Evolutionary conservation across 2,888 invertebrate species (phyloP), one percentile per base, ranked within the genome.

Genomic region (Acheta domesticus): DNA sequence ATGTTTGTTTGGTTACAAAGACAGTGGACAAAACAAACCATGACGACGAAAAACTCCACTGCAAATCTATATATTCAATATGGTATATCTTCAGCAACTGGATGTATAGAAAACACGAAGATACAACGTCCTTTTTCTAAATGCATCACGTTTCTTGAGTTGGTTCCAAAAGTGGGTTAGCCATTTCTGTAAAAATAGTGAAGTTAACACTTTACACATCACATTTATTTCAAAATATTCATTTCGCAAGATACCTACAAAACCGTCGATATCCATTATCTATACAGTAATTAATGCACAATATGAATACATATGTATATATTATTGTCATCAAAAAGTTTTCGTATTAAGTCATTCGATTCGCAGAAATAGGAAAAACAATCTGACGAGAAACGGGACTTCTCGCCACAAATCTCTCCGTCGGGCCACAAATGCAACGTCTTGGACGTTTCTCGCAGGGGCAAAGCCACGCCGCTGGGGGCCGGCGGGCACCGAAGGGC

Each of bases 221-320:
- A 62, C 62, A 62, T 62, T 62, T 62, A 62, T 62, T 62, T 62
- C 14, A 62, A 62, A 62, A 19, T 19, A 19, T 62, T 62, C 62
- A 62, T 62, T 62, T 62, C n/a, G 11, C 62, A 62, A 62, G 62
- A 62, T 62, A 62, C n/a, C 62, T 62, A 76, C 76, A n/a, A 76
- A 76, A 20, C 21, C 20, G 23, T 62, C 20, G 20, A 50, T 48
- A 36, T 48, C 20, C 12, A 48, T 12, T 36, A 77, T 49, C 16
- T 49, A 21, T 49, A 49, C 50, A 36, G n/a, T 50, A 73, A 73
- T 62, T 23, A 19, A 50, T 48, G 76, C 20, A 76, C 12, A 48
- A 16, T 36, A 77, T n/a, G n/a, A 77, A 21, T 49, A 49, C 50
- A 36, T 77, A 77, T 23, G 23, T 21, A 36, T 77, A 36, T n/a